Evolutionary conservation across 2,888 invertebrate species (phyloP), one percentile per base, ranked within the genome.

Genomic region (Pogonocherus hispidulus): DNA sequence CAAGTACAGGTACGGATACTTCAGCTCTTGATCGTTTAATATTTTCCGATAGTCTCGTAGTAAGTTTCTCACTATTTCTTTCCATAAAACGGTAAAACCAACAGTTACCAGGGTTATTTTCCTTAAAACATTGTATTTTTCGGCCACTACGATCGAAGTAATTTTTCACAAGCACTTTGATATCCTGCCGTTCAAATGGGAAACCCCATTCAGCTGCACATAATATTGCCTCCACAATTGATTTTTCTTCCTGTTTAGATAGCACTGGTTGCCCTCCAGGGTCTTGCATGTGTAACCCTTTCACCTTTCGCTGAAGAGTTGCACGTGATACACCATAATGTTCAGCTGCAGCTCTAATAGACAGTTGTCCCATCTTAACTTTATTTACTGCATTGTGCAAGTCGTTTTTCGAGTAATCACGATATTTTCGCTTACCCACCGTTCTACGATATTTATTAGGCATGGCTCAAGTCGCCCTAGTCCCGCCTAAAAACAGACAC

Each of bases 161-260:
- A 22, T 11, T 22, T 52, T 27, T 22, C 16, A 23, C 52, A 22
- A 23, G n/a, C 5, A 22, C 52, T 27, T 52, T 52, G 8, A 52
- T 20, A 52, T 52, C 52, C 9, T 14, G n/a, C 9, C 52, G 8
- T n/a, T 20, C 11, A 22, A 27, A 22, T 14, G 52, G 52, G 23
- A 52, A 52, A n/a, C 52, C 52, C 52, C 52, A 52, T 11, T 52
- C 22, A 22, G 52, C 52, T n/a, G 52, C 52, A 2, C 20, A 8
- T 22, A 22, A 52, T 52, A 52, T 22, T 22, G 22, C 20, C 14
- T 52, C 52, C n/a, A n/a, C n/a, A 22, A 52, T 52, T 20, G n/a
- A n/a, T 14, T 20, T 27, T 52, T 52, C 52, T 52, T 52, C 52
- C 4, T n/a, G 11, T n/a, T 22, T 11, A 3, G 52, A 52, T 3